A percentile compares a stretch with the other conserved stretches of the same genome.
phyloP scores from a whole-genome alignment of 2,113 vertebrate species.

The Stercorarius parasiticus region DNA sequence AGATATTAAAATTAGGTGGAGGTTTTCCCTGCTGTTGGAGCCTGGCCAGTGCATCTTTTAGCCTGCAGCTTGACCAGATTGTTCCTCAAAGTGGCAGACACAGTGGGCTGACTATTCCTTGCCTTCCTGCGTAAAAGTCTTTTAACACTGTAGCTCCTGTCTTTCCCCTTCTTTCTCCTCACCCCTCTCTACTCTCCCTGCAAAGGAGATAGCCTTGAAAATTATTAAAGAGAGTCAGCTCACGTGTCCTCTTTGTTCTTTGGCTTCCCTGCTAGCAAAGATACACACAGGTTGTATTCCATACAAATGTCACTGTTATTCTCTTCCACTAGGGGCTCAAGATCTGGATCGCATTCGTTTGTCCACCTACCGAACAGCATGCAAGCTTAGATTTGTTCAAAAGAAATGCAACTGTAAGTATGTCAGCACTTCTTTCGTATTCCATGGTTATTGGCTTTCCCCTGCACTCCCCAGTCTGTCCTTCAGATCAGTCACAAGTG shows the following conservation, averaged over 20 bases:
- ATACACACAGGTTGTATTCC: background rate
- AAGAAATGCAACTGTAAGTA: slow-evolving; percentile 98
- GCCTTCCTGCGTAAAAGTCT: background rate
- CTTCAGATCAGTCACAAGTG: background rate
- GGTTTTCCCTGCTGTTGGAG: slow-evolving; percentile 15
- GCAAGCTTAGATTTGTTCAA: slow-evolving; percentile 97
- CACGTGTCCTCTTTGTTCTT: background rate
- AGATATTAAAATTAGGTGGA: slow-evolving; percentile 30
- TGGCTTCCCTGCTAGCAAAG: background rate
- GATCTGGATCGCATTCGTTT: slow-evolving; percentile 97
- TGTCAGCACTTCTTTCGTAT: background rate
- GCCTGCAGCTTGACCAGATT: slow-evolving; percentile 54
- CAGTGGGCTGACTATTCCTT: background rate
- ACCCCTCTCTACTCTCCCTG: background rate
- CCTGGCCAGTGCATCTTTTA: slow-evolving; percentile 31
- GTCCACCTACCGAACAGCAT: slow-evolving; percentile 97
- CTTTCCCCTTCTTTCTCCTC: background rate
- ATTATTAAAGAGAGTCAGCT: background rate
- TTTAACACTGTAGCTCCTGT: background rate
- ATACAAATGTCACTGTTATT: slow-evolving; percentile 30
- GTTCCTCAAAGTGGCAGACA: slow-evolving; percentile 29
- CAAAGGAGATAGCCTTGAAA: slow-evolving; percentile 19
- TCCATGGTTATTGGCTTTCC: background rate
- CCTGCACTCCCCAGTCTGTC: background rate
- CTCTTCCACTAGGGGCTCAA: slow-evolving; percentile 85